Evolutionary conservation across 2,888 invertebrate genomes (phyloP), one percentile per base, ranked within the genome.

Genomic region (Alentia gelatinosa): DNA sequence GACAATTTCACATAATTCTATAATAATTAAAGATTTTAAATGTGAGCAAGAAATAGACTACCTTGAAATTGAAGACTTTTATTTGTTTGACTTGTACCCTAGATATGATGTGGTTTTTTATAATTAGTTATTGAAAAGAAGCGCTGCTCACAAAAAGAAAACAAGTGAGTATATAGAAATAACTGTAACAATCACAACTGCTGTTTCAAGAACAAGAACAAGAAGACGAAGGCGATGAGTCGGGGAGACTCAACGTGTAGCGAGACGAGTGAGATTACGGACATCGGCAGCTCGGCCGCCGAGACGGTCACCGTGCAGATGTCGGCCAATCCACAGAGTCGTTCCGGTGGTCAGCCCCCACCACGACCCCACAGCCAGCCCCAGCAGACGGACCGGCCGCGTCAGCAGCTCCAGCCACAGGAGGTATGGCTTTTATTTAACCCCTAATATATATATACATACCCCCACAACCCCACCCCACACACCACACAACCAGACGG

Each of bases 201-300:
- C 47, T 47, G 47, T 12, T 47, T 12, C 47, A 47, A 12, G 47
- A 12, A 47, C 7, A 47, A 56, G 56, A n/a, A 19, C 5, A n/a
- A n/a, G 3, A 83, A 40, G 39, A 83, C 35, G 23, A 39, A 39
- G 4, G 30, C n/a, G 68, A 26, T 68, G 1, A 30, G 37, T 1
- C 83, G 83, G 3, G 23, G 37, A n/a, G 83, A 83, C 4, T 83
- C 83, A 1, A 37, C 83, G 4, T 4, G 1, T 19, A 83, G 83
- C 39, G 83, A 83, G 40, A 83, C 39, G n/a, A 83, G 83, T 35
- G 83, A 83, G 39, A 40, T 40, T 26, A 40, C 83, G 12, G 83
- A 40, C 30, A 40, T 4, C 5, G 83, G 37, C 7, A 83, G 39
- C 23, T 35, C 83, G n/a, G 83, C 35, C 4, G 40, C n/a, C 19